phyloP scores from a whole-genome alignment of 2,888 invertebrate genomes.

The Zelleria hepariella region DNA sequence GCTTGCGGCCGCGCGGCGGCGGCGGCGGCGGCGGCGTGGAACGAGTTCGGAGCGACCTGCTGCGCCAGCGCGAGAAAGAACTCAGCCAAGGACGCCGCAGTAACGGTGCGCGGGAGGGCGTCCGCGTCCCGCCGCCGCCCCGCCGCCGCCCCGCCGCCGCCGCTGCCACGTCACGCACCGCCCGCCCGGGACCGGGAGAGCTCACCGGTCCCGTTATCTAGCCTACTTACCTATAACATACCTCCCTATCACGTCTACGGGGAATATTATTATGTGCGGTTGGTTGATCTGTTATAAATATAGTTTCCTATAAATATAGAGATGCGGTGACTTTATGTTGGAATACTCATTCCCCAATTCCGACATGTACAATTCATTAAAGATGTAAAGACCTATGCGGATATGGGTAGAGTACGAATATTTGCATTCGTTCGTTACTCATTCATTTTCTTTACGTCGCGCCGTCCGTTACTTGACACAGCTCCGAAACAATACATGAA shows the following conservation, averaged over 20 bases:
- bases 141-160: neutral
- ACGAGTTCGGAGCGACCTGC: constrained; percentile 64
- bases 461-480: neutral
- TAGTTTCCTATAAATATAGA: too few species aligned
- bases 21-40: constrained; percentile 38
- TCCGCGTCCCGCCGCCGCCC: neutral
- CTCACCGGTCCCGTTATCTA: neutral
- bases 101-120: constrained; percentile 43
- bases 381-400: too few species aligned
- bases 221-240: neutral
- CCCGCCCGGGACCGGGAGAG: neutral
- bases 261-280: too few species aligned
- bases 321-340: too few species aligned
- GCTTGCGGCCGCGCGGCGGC: constrained; percentile 28
- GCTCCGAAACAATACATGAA: neutral
- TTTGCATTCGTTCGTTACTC: neutral
- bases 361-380: too few species aligned
- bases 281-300: too few species aligned
- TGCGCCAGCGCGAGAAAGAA: constrained; percentile 56
- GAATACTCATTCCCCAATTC: too few species aligned
- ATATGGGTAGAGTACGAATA: neutral
- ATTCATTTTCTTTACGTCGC: neutral
- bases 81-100: constrained; percentile 70
- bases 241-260: too few species aligned
- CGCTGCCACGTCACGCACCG: neutral